Percentiles rank a stretch among this genome's conserved stretches.
These are phyloP conservation scores for Marcusenius ussheri DNA, from an alignment of 2,113 vertebrate genomes.

Conservation along the genomic window DNA sequence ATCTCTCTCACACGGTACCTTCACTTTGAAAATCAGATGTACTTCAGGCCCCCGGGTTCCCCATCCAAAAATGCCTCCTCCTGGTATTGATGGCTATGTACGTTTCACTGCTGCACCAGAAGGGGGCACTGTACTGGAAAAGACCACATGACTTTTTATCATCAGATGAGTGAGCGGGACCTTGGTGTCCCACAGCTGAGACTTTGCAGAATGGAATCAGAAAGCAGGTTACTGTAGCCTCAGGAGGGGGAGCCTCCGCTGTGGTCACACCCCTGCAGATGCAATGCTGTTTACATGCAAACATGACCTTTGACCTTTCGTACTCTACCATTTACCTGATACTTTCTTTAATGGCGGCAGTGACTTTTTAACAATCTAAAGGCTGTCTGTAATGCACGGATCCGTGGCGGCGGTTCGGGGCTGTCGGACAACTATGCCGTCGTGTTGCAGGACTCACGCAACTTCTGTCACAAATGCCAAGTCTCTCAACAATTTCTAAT, in stretches of 20 bases:
- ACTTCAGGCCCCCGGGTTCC: not conserved
- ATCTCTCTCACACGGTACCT: not conserved
- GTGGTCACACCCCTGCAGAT: not conserved
- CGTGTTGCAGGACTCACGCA: not conserved
- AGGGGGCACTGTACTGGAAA: not conserved
- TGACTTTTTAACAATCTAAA: slow-evolving; percentile 12
- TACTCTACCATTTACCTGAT: not conserved
- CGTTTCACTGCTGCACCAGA: not conserved
- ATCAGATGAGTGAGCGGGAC: not conserved
- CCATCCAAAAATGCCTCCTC: not conserved
- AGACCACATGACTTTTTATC: not conserved
- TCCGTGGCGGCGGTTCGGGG: not conserved
- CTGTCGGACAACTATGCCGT: not conserved
- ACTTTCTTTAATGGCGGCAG: not conserved
- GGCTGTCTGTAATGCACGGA: slow-evolving; percentile 5
- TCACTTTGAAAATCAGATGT: not conserved
- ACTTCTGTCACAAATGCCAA: not conserved
- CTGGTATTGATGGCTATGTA: not conserved
- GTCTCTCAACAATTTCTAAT: not conserved
- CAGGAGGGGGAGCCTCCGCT: not conserved
- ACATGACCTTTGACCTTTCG: not conserved
- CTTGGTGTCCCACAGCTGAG: not conserved
- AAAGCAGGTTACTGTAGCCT: not conserved
- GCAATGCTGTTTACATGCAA: not conserved
- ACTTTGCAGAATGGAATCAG: not conserved